Conservation (phyloP, 2,797 vertebrate genomes). For the Muscicapa striata region DNA sequence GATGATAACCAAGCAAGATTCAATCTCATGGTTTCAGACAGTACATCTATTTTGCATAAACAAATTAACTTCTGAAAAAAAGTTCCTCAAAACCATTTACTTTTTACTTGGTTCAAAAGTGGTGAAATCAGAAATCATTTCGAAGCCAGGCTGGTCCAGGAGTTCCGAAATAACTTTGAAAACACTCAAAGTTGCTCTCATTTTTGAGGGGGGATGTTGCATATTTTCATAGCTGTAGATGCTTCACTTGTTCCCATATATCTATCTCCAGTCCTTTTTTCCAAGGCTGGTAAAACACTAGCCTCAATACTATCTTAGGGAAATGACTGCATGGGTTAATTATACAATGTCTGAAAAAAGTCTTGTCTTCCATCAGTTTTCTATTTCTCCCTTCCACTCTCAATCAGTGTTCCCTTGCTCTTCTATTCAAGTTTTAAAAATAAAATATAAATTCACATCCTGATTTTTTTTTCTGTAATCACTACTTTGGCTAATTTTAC, state of each 20-base stretch:
- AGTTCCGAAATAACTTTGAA: not conserved
- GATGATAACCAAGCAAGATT: not conserved
- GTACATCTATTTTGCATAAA: not conserved
- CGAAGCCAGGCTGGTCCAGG: not conserved
- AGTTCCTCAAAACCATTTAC: not conserved
- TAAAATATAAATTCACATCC: not conserved
- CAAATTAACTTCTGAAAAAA: not conserved
- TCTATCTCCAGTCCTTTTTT: not conserved
- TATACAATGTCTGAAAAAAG: not conserved
- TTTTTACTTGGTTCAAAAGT: not conserved
- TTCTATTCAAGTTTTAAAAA: conserved; percentile 20
- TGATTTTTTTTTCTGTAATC: not conserved
- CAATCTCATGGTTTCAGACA: not conserved
- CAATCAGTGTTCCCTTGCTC: conserved; percentile 43
- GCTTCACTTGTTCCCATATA: not conserved
- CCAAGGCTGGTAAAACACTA: not conserved
- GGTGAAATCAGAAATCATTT: not conserved
- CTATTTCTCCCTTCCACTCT: conserved; percentile 9
- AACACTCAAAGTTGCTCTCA: not conserved
- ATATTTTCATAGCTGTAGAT: not conserved
- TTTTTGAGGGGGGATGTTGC: not conserved
- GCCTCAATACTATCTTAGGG: not conserved
- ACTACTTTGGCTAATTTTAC: not conserved
- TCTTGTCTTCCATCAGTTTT: not conserved
- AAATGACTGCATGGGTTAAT: not conserved